Evolutionary conservation across 92 coral and sea anemone species (phyloP).

Genomic region (Actinernus sp.): DNA sequence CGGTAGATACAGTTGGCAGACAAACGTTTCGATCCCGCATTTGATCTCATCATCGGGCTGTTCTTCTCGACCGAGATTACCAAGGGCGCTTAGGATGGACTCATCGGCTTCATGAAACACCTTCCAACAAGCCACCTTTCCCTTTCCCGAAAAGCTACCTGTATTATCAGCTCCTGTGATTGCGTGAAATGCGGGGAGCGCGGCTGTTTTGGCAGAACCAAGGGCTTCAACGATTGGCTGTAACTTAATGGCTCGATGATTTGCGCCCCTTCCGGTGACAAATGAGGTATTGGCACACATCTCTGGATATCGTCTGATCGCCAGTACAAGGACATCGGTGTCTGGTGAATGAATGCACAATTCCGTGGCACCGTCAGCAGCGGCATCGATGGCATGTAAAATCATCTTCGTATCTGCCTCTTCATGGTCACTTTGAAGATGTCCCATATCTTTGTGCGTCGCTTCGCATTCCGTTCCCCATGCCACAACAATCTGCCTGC

Average conservation of each 20-base stretch:
- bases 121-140: conserved; percentile 22
- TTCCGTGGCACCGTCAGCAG: conserved; percentile 43
- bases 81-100: conserved; percentile 11
- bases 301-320: conserved; percentile 35
- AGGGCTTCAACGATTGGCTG: conserved; percentile 16
- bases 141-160: conserved; percentile 4
- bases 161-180: conserved; percentile 10
- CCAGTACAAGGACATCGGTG: conserved; percentile 33
- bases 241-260: conserved; percentile 16
- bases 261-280: conserved; percentile 17
- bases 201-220: conserved; percentile 31
- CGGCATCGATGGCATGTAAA: conserved; percentile 66
- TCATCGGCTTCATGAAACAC: conserved; percentile 7
- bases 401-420: conserved; percentile 65
- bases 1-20: conserved; percentile 38
- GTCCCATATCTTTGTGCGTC: conserved; percentile 24
- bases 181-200: conserved; percentile 37
- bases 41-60: background rate
- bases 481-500: conserved; percentile 18
- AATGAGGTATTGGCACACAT: conserved; percentile 20
- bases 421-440: conserved; percentile 67
- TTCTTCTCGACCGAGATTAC: conserved; percentile 14
- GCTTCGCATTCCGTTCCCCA: conserved; percentile 49
- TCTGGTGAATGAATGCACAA: conserved; percentile 50
- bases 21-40: conserved; percentile 25